Evolutionary conservation across 92 coral and sea anemone genomes (phyloP).

Genomic region (Diadumene lineata): DNA sequence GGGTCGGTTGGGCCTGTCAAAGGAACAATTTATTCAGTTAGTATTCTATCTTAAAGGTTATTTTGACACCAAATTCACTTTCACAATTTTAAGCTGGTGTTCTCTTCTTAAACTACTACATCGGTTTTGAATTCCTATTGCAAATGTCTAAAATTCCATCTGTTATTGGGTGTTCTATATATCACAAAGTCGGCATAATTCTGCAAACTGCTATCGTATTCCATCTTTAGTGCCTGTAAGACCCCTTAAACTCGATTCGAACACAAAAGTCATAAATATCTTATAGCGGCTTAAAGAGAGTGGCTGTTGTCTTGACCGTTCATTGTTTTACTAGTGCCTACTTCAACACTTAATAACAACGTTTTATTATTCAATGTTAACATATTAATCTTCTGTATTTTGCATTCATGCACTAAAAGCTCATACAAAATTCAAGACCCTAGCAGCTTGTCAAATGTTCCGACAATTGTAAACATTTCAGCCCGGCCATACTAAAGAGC

Average conservation of each 20-base stretch:
- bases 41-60: too few relatives aligned
- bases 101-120: too few relatives aligned
- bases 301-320: not conserved
- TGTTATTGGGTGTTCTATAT: too few relatives aligned
- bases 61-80: too few relatives aligned
- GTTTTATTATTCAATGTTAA: not conserved
- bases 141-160: too few relatives aligned
- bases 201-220: not conserved
- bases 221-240: too few relatives aligned
- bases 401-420: not conserved
- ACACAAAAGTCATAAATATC: not conserved
- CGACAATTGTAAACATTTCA: not conserved
- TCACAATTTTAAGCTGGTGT: too few relatives aligned
- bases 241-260: not conserved
- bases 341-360: slow-evolving; percentile 4
- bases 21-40: too few relatives aligned
- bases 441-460: not conserved
- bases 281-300: not conserved
- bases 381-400: not conserved
- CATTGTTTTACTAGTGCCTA: not conserved
- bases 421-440: slow-evolving; percentile 9
- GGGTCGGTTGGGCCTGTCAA: too few relatives aligned
- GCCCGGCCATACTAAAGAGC: not conserved
- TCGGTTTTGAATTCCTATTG: too few relatives aligned
- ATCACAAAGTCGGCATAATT: too few relatives aligned